Base-by-base conservation (phyloP, 2,797 vertebrate genomes). In the Oreonectes daqikongensis region DNA sequence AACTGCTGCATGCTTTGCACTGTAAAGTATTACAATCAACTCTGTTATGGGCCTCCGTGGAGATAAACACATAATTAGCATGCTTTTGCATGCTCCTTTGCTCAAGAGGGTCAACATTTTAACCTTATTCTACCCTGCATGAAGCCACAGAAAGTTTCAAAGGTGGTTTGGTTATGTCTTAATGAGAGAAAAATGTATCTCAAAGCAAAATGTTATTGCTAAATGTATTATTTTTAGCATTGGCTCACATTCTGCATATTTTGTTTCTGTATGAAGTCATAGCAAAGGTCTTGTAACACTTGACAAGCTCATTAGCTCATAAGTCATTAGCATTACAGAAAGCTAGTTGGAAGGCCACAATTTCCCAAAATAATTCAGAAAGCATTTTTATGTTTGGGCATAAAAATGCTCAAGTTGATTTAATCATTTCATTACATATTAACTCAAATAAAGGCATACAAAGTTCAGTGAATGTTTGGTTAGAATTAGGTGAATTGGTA, bases 21-120 rank as follows among this genome's bases (percentile, higher is more conserved):
- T 53, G 73, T 64, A 69, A 80, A 75, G 72, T 68, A 35, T 64
- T 48, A 57, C 79, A 81, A 77, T 68, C 79, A 52, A 24, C 57
- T 52, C 52, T 61, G 50, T 77, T 73, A 26, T 30, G 24, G 53
- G 66, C 66, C 74, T 68, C 42, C 15, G 20, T 20, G 2, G 69
- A 28, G 24, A 59, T 30, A 28, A 57, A 76, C 40, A 59, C 52
- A 70, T 80, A 75, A 80, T 80, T 74, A 80, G 67, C 69, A 64
- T 40, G 50, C 77, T 74, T 63, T 61, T 0, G 7, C 42, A 77
- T 61, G 53, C 66, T 69, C 44, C 66, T 76, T 61, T 69, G 75
- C 75, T 69, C 59, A 77, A 77, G 42, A 77, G 55, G 75, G 75
- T 77, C 57, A 77, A 63, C 55, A 69, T 69, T 50, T 61, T 77